Conservation (phyloP, 2,797 vertebrate species). For the Alfaro cultratus region DNA sequence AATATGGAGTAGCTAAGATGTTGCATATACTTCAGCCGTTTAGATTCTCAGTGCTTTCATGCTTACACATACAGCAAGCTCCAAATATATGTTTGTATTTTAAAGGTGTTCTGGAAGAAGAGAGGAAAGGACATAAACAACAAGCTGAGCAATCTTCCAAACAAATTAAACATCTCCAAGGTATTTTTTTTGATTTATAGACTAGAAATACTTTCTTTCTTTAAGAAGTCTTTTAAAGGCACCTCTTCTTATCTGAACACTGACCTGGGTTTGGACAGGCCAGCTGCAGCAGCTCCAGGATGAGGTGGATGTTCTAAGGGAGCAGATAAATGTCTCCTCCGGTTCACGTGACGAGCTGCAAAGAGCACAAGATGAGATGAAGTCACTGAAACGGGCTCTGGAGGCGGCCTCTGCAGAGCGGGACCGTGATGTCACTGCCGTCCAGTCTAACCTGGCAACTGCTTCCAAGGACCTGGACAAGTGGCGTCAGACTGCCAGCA, state of each 20-base stretch:
- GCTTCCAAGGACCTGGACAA: conserved; percentile 88
- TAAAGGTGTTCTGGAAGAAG: conserved; percentile 89
- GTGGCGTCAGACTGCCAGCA: conserved; percentile 88
- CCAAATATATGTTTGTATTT: conserved; percentile 3
- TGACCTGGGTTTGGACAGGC: conserved; percentile 74
- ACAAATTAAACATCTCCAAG: conserved; percentile 92
- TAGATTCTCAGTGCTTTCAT: neutral
- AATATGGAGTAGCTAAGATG: conserved; percentile 39
- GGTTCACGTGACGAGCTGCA: conserved; percentile 82
- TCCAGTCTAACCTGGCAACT: conserved; percentile 87
- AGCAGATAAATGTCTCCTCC: conserved; percentile 87
- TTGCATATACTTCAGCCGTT: neutral
- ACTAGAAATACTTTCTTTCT: neutral
- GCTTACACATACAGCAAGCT: neutral
- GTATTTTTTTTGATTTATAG: conserved; percentile 71
- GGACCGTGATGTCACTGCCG: conserved; percentile 83
- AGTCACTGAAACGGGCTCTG: conserved; percentile 86
- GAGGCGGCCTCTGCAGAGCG: conserved; percentile 86
- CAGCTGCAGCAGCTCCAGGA: conserved; percentile 88
- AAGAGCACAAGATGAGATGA: conserved; percentile 87
- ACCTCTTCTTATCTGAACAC: conserved; percentile 15
- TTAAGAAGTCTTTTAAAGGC: neutral
- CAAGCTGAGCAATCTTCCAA: conserved; percentile 91
- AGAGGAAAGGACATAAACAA: conserved; percentile 87
- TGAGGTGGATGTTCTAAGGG: conserved; percentile 85